Evolutionary conservation across 2,888 invertebrate species (phyloP).

Genomic region (Macrosiphum euphorbiae): DNA sequence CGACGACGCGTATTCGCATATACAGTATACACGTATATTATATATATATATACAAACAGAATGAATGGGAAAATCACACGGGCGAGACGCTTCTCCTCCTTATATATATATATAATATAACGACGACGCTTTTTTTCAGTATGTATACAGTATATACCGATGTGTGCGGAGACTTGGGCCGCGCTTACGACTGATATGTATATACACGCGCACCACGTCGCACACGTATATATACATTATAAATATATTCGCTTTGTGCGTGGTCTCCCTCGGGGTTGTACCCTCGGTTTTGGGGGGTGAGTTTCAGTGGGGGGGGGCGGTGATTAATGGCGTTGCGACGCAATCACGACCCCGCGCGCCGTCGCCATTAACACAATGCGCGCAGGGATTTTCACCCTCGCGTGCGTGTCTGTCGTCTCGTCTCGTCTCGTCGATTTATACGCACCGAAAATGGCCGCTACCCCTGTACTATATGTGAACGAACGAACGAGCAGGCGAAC

Average conservation of each 20-base stretch:
- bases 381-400: constrained; percentile 63
- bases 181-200: background rate
- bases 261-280: constrained; percentile 37
- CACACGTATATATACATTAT: background rate
- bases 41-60: constrained; percentile 6
- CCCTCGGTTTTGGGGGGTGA: constrained; percentile 1
- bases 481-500: background rate
- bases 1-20: background rate
- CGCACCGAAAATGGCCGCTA: constrained; percentile 56
- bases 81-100: constrained; percentile 16
- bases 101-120: background rate
- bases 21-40: background rate
- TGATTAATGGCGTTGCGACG: constrained; percentile 65
- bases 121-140: constrained; percentile 14
- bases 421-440: constrained; percentile 10
- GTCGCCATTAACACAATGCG: constrained; percentile 63
- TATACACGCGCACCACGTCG: background rate
- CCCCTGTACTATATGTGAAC: background rate
- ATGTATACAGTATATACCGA: background rate
- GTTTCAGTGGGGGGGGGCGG: background rate
- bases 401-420: background rate
- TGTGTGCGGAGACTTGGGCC: constrained; percentile 6
- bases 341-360: constrained; percentile 61
- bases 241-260: constrained; percentile 17
- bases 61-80: constrained; percentile 51